Base-by-base conservation (phyloP, 2,888 invertebrate genomes). In the Anoncus sp. region DNA sequence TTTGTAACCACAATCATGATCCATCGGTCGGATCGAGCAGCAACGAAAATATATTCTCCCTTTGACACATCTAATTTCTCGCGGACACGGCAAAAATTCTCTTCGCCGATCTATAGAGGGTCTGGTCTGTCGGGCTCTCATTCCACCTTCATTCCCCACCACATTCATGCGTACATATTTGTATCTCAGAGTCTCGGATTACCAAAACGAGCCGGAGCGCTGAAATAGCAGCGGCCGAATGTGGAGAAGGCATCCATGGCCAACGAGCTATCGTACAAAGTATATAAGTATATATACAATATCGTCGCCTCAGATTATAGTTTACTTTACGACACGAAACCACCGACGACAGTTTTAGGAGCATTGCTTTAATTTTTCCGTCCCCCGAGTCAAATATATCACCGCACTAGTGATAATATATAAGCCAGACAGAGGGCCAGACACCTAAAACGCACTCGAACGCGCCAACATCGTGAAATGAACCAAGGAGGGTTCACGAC, bases 281-380 rank as follows among this genome's bases (percentile, higher is more conserved):
- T 40, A 51, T 65, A 53, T 51, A 49, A 31, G 43, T 45, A 55
- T 63, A 31, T 72, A 24, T 60, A 20, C 51, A 24, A 22, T 16
- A 53, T 78, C 67, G 40, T 66, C 59, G 55, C 45, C 40, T 66
- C 35, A 43, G 45, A 51, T n/a, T n/a, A 57, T 65, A 74, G n/a
- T 62, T 31, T 62, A 62, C 65, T 67, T 47, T 55, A 69, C 69
- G 74, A 69, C 77, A 57, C 49, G 79, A 87, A 89, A 90, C 90
- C 90, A 90, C 90, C 90, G 81, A 84, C 83, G 85, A 77, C 71
- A 83, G 81, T 77, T 77, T 82, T 83, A 86, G 85, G 89, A 84
- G 86, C 85, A 90, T 90, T 87, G 89, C 89, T 89, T 90, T 89
- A 88, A 90, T 90, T 90, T 89, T 89, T 86, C 89, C 88, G 87